Evolutionary conservation across 2,113 vertebrate species (phyloP).

Genomic region (Ammodytes dubius): DNA sequence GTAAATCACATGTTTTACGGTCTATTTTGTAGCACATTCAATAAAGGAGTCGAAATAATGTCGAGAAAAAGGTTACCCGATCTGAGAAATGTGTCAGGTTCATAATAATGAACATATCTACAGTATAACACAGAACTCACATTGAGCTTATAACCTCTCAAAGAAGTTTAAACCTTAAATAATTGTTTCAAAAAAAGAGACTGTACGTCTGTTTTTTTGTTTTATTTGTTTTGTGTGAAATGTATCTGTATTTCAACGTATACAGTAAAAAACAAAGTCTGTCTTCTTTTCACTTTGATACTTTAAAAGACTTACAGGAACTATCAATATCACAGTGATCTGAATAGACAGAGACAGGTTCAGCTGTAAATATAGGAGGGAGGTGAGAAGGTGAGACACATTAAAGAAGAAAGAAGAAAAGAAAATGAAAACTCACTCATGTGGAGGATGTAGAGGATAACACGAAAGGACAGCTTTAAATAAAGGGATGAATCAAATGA

Average conservation of each 20-base stretch:
- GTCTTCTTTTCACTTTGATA: neutral
- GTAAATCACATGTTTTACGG: conserved; percentile 26
- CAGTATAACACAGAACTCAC: too few species aligned
- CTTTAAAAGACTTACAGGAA: neutral
- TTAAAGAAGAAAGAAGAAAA: neutral
- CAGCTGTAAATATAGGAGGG: neutral
- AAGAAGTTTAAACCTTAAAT: neutral
- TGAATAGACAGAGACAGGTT: neutral
- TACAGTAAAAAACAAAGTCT: neutral
- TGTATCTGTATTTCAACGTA: neutral
- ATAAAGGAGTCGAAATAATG: neutral
- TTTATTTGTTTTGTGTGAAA: neutral
- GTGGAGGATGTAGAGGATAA: neutral
- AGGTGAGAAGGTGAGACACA: neutral
- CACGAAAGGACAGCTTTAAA: neutral
- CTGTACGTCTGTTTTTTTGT: neutral
- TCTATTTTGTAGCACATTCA: neutral
- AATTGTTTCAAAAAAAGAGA: neutral
- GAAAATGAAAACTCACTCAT: neutral
- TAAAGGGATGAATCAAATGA: neutral
- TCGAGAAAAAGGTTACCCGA: neutral
- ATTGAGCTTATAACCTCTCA: neutral
- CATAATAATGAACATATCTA: neutral
- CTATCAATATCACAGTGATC: neutral
- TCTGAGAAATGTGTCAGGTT: neutral